Conservation (phyloP, 2,888 invertebrate genomes). For the Drosophila pseudotalamancana region DNA sequence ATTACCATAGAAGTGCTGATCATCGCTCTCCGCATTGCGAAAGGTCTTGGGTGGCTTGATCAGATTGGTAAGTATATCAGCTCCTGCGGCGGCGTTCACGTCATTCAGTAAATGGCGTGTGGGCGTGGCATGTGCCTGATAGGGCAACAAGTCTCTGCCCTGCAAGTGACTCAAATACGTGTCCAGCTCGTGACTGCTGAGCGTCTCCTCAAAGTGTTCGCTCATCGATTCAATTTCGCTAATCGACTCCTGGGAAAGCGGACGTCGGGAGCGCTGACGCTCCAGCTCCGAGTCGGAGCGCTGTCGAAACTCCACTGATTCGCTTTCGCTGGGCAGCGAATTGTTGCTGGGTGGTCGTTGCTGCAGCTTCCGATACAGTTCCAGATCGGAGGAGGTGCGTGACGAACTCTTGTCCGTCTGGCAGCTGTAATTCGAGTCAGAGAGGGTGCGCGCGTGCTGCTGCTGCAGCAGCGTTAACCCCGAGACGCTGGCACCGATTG, state of each 20-base stretch:
- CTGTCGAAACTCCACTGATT: slow-evolving; percentile 86
- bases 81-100: slow-evolving; percentile 52
- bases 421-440: slow-evolving; percentile 84
- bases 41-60: slow-evolving; percentile 84
- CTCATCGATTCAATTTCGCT: slow-evolving; percentile 88
- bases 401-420: slow-evolving; percentile 83
- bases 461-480: slow-evolving; percentile 63
- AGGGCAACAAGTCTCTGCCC: slow-evolving; percentile 85
- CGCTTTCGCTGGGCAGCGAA: slow-evolving; percentile 82
- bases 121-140: slow-evolving; percentile 62
- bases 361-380: slow-evolving; percentile 83
- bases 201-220: slow-evolving; percentile 85
- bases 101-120: slow-evolving; percentile 67
- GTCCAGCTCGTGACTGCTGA: slow-evolving; percentile 88
- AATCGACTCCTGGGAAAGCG: slow-evolving; percentile 90
- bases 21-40: slow-evolving; percentile 80
- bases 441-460: slow-evolving; percentile 82
- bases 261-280: slow-evolving; percentile 88
- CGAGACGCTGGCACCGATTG: slow-evolving; percentile 42
- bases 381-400: slow-evolving; percentile 83
- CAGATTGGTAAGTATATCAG: slow-evolving; percentile 76
- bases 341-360: slow-evolving; percentile 81
- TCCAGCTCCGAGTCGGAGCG: slow-evolving; percentile 86
- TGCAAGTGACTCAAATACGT: slow-evolving; percentile 88
- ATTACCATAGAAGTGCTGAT: slow-evolving; percentile 83